Conservation (phyloP, 2,888 invertebrate genomes). For the Drosophila atripex region DNA sequence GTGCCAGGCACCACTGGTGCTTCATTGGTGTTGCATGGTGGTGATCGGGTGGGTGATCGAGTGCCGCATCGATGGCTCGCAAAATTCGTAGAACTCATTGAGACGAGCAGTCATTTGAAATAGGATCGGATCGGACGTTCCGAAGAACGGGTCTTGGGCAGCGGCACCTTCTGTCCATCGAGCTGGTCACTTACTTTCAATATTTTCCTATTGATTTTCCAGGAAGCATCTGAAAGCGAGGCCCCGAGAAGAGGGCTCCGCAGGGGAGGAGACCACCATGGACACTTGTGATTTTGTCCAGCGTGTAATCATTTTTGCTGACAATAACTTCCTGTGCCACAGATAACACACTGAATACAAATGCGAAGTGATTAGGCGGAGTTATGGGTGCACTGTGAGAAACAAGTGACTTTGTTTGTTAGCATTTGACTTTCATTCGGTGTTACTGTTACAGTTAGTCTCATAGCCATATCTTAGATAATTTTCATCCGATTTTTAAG, state of each 20-base stretch:
- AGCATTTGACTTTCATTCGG: not conserved
- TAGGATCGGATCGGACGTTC: slow-evolving; percentile 50
- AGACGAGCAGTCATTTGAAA: slow-evolving; percentile 64
- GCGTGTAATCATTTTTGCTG: slow-evolving; percentile 73
- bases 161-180: slow-evolving; percentile 5
- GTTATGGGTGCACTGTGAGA: slow-evolving; percentile 29
- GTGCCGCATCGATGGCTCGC: slow-evolving; percentile 56
- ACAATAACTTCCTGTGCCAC: slow-evolving; percentile 71
- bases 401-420: no score
- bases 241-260: no score
- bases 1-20: slow-evolving; percentile 15
- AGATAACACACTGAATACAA: slow-evolving; percentile 49
- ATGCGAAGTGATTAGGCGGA: slow-evolving; percentile 46
- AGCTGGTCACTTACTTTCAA: slow-evolving; percentile 27
- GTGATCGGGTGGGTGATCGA: slow-evolving; percentile 11
- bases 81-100: slow-evolving; percentile 74
- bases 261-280: slow-evolving; percentile 31
- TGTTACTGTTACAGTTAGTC: not conserved
- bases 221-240: slow-evolving; percentile 5
- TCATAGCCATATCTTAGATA: no score
- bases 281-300: slow-evolving; percentile 46
- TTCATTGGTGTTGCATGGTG: not conserved
- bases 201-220: slow-evolving; percentile 36
- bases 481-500: no score
- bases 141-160: slow-evolving; percentile 6